These are phyloP conservation scores for Aphodius granarius DNA, from an alignment of 2,888 invertebrate species.

Conservation along the genomic window DNA sequence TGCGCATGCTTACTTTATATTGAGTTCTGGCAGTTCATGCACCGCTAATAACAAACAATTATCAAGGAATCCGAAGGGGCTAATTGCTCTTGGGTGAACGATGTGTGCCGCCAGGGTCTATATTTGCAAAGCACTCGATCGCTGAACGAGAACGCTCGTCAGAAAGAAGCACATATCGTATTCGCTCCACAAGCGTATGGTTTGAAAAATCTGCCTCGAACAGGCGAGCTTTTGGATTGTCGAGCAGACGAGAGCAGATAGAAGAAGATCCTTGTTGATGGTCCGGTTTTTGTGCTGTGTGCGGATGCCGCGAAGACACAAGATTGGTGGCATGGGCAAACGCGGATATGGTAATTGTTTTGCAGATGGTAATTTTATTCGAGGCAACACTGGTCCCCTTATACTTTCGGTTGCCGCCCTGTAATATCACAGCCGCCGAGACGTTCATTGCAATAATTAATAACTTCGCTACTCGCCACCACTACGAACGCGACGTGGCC, in stretches of 20 bases:
- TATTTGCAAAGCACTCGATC: not conserved
- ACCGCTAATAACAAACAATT: constrained; percentile 25
- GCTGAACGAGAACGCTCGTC: no score
- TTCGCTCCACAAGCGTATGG: no score
- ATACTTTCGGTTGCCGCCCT: constrained; percentile 46
- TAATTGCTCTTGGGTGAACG: not conserved
- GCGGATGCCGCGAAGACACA: not conserved
- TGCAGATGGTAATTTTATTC: constrained; percentile 47
- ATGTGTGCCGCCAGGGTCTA: not conserved
- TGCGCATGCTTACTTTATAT: no score
- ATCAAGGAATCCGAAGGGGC: constrained; percentile 11
- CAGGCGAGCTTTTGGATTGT: no score
- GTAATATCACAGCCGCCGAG: constrained; percentile 49
- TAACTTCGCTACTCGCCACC: constrained; percentile 39
- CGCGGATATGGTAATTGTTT: constrained; percentile 49
- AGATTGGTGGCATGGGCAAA: constrained; percentile 17
- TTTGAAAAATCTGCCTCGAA: no score
- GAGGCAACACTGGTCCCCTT: constrained; percentile 35
- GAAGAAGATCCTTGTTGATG: not conserved
- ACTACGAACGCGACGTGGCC: constrained; percentile 14
- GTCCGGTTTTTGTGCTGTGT: not conserved
- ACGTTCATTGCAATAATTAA: constrained; percentile 41
- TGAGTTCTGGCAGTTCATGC: no score
- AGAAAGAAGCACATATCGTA: no score
- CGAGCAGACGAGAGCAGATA: not conserved